A percentile compares a stretch with the other conserved stretches of the same genome.
Evolutionary conservation across 2,113 vertebrate genomes (phyloP).

Genomic region (Oncorhynchus nerka): DNA sequence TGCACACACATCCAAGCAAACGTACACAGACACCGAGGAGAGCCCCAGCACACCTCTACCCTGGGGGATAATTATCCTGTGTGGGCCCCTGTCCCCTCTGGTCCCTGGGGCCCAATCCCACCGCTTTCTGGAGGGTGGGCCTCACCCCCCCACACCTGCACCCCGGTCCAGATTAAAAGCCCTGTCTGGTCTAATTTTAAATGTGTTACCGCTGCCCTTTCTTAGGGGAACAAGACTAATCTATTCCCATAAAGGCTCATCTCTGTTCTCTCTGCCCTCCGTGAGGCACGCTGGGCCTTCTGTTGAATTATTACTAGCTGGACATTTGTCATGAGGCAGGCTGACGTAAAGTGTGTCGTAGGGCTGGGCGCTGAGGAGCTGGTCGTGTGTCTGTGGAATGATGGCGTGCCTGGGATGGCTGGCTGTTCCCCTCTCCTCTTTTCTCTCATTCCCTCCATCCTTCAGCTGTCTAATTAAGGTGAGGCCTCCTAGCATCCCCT

Average conservation of each 20-base stretch:
- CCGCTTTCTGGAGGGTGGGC: constrained; percentile 21
- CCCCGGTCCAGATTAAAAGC: constrained; percentile 74
- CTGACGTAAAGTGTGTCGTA: constrained; percentile 42
- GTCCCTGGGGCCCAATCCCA: constrained; percentile 72
- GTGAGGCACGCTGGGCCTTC: constrained; percentile 48
- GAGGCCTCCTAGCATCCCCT: constrained; percentile 8
- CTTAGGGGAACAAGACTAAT: constrained; percentile 64
- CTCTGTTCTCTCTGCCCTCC: constrained; percentile 26
- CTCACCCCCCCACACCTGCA: constrained; percentile 62
- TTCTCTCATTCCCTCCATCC: constrained; percentile 42
- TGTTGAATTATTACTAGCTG: constrained; percentile 68
- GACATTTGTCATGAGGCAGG: constrained; percentile 63
- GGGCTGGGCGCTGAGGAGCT: constrained; percentile 2
- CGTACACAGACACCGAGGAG: neutral
- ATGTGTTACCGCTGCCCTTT: constrained; percentile 75
- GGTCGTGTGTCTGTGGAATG: neutral
- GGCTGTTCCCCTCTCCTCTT: constrained; percentile 25
- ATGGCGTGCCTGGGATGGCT: neutral
- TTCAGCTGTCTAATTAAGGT: constrained; percentile 61
- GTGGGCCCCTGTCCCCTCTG: constrained; percentile 28
- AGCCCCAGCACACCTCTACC: constrained; percentile 38
- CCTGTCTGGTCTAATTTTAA: constrained; percentile 69
- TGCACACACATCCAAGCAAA: constrained; percentile 8
- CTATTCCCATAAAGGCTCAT: constrained; percentile 65
- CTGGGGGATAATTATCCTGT: constrained; percentile 67